Percentiles rank a stretch among this genome's conserved stretches.
phyloP scores from a whole-genome alignment of 2,888 invertebrate species.

The Sisyra nigra region DNA sequence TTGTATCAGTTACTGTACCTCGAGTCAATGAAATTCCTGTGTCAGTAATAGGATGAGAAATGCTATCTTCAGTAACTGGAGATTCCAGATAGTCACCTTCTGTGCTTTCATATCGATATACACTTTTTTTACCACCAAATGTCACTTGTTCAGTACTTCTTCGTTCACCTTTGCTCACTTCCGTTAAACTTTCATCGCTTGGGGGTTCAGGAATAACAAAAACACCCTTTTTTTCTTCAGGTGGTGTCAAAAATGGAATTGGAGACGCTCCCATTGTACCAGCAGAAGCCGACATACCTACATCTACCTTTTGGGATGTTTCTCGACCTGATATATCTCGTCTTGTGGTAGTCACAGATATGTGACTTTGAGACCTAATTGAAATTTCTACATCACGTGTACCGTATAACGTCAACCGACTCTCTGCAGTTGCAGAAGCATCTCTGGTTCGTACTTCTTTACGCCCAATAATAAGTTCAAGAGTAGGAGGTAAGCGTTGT shows the following conservation, averaged over 20 bases:
- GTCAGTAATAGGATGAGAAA: constrained; percentile 34
- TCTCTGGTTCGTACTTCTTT: constrained; percentile 35
- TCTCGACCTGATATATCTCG: constrained; percentile 28
- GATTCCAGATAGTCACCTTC: constrained; percentile 23
- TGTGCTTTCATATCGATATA: constrained; percentile 30
- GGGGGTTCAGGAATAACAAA: constrained; percentile 25
- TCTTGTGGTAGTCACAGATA: constrained; percentile 30
- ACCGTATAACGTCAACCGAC: constrained; percentile 32
- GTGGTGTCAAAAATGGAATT: constrained; percentile 15
- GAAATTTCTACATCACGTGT: constrained; percentile 36
- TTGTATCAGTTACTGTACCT: constrained; percentile 29
- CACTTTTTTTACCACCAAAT: constrained; percentile 32
- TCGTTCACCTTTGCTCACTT: constrained; percentile 19
- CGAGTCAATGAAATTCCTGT: constrained; percentile 36
- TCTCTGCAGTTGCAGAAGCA: constrained; percentile 33
- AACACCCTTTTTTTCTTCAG: constrained; percentile 19
- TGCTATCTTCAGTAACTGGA: constrained; percentile 30
- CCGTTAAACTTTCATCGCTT: constrained; percentile 15
- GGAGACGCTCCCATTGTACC: constrained; percentile 18
- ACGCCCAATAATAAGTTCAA: constrained; percentile 33
- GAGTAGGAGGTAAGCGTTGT: constrained; percentile 19
- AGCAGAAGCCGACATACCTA: constrained; percentile 28
- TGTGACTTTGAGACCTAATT: constrained; percentile 34
- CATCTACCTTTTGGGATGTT: constrained; percentile 30
- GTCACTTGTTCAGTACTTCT: constrained; percentile 33